phyloP scores from a whole-genome alignment of 2,888 invertebrate genomes.

The Hanleya hanleyi region DNA sequence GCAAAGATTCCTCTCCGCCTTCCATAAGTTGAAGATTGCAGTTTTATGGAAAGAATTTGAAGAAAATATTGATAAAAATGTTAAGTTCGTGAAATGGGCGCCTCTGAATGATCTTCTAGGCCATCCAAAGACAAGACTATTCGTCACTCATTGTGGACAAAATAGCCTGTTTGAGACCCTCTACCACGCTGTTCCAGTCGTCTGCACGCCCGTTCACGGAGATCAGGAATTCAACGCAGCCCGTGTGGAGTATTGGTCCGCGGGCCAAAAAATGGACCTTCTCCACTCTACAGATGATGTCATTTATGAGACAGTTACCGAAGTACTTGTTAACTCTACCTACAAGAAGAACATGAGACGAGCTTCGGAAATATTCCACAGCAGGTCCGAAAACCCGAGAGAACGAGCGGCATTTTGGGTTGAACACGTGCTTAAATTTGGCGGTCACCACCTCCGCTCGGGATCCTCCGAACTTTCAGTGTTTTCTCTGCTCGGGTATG shows the following conservation, averaged over 20 bases:
- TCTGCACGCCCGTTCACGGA: conserved; percentile 42
- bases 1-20: not conserved
- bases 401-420: conserved; percentile 52
- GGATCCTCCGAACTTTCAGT: no score
- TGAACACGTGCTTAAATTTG: conserved; percentile 53
- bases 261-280: conserved; percentile 40
- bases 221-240: conserved; percentile 48
- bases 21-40: not conserved
- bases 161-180: conserved; percentile 51
- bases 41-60: not conserved
- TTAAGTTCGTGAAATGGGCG: conserved; percentile 40
- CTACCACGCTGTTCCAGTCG: conserved; percentile 52
- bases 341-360: conserved; percentile 34
- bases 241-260: conserved; percentile 34
- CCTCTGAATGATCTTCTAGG: conserved; percentile 52
- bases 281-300: conserved; percentile 23
- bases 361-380: conserved; percentile 39
- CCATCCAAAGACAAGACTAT: conserved; percentile 43
- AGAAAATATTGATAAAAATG: conserved; percentile 14
- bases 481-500: no score
- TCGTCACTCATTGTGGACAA: conserved; percentile 53
- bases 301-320: conserved; percentile 29
- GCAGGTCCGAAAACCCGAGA: conserved; percentile 29
- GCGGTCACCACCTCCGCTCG: conserved; percentile 47
- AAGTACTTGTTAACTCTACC: conserved; percentile 30